Evolutionary conservation across 2,888 invertebrate genomes (phyloP), one percentile per base, ranked within the genome.

Genomic region (Chirona hameri): DNA sequence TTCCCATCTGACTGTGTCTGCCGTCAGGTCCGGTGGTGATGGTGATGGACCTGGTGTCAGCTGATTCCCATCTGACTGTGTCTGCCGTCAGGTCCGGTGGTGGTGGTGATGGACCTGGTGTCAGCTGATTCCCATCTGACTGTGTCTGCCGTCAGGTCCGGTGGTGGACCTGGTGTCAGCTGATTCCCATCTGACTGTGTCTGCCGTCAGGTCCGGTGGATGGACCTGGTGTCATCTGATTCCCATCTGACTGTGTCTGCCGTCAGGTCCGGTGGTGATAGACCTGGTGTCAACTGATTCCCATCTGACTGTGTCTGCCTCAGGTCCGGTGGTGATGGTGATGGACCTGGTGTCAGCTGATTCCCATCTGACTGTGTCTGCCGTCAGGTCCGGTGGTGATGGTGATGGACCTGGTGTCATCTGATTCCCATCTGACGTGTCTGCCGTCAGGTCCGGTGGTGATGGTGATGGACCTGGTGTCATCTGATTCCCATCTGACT

Each of bases 21-120:
- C 7, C 39, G 7, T 39, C 39, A 39, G 39, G 7, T 39, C 39
- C 7, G 14, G 0, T 69, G 69, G n/a, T 27, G n/a, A 29, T n/a
- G 24, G n/a, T n/a, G n/a, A 12, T n/a, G 69, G 5, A 12, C 12
- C 21, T 69, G 69, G 12, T 4, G 5, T 18, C 29, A 12, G 9
- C 27, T 69, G 69, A 39, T 39, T 39, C 39, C 39, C 39, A 39
- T 69, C 21, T n/a, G 69, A n/a, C 27, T 21, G 69, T 39, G n/a
- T n/a, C n/a, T n/a, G 39, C 39, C 39, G 39, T 24, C 46, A 48
- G 79, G 39, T 24, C 89, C 93, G 7, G 89, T 97, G 84, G 95
- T 97, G 31, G 92, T 95, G 57, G 89, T 97, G 52, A 89, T 98
- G 86, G 98, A 98, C 87, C 92, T 94, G 12, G 91, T 96, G n/a